Base-by-base conservation (phyloP, 1,140 invertebrate species). In the Lepidostoma basale region DNA sequence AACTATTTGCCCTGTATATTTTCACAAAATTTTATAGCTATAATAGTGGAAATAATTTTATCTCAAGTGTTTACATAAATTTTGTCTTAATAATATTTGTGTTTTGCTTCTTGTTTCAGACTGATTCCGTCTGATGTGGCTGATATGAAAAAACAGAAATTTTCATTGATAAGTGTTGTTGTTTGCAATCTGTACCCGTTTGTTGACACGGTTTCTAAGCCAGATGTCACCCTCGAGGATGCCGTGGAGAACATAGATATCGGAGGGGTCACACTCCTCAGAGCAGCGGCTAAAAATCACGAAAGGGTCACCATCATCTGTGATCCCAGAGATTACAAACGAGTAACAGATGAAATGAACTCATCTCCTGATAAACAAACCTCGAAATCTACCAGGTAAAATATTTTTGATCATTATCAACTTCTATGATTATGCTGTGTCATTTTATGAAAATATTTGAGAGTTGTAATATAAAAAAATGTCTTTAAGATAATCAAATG, bases 181-280 rank as follows among this genome's bases (percentile, higher is more conserved):
- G 93, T 96, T 0, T 98, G 96, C 81, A 99, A 99, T 84, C 84
- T 99, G 16, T 99, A 99, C 83, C 97, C 97, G 9, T 99, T 99
- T 84, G 90, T 92, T 1, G 87, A 95, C 72, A 98, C 95, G 0
- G 87, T 98, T 2, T 88, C 92, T 0, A 91, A 93, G 67, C 84
- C 89, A 0, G 85, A 91, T 75, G 94, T 97, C 0, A 92, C 89
- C 0, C 84, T 96, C 20, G 87, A 88, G 23, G 92, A 98, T 80
- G 97, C 97, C 3, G 90, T 99, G n/a, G 97, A 99, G 82, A 96
- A 99, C 77, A 95, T 98, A 74, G 96, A 98, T 78, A 98, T 98
- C 74, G 95, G 96, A 63, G 97, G 97, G 40, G 97, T 99, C 0
- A 98, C 97, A 0, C 78, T 99, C 4, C 81, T 99, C 0, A 81